Percentiles rank a stretch among this genome's conserved stretches.
Conservation (phyloP, 2,797 vertebrate species). For the Holocentrus rufus region DNA sequence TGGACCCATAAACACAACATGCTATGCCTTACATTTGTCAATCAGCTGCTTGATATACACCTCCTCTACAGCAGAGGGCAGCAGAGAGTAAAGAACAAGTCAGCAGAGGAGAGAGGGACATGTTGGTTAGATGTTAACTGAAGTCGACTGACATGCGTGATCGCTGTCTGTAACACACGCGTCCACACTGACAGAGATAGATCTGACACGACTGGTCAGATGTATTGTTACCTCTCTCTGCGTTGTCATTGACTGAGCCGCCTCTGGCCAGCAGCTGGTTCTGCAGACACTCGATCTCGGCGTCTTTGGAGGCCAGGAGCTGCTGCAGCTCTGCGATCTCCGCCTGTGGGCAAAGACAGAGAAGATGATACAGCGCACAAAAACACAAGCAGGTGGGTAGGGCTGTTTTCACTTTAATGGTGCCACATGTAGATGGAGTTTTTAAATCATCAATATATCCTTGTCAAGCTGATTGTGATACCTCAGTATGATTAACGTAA, state of each 20-base stretch:
- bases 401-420: too few relatives aligned
- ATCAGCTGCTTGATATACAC: conserved; percentile 91
- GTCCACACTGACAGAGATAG: conserved; percentile 21
- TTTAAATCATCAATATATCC: too few relatives aligned
- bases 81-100: conserved; percentile 63
- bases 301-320: conserved; percentile 89
- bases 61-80: conserved; percentile 86
- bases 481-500: too few relatives aligned
- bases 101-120: conserved; percentile 73
- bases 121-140: conserved; percentile 61
- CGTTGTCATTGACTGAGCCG: conserved; percentile 78
- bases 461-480: too few relatives aligned
- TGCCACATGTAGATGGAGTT: too few relatives aligned
- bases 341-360: conserved; percentile 78
- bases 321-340: conserved; percentile 93
- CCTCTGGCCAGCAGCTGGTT: conserved; percentile 88
- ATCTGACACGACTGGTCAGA: conserved; percentile 7
- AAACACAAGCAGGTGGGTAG: too few relatives aligned
- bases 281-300: conserved; percentile 93
- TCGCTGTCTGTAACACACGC: conserved; percentile 37
- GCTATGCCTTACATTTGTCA: conserved; percentile 90
- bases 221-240: conserved; percentile 89
- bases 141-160: conserved; percentile 42
- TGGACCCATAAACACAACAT: conserved; percentile 30
- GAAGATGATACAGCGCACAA: not conserved